Percentiles rank a stretch among this genome's conserved stretches.
phyloP scores from a whole-genome alignment of 1,140 invertebrate genomes.

The Platyscapa corneri region DNA sequence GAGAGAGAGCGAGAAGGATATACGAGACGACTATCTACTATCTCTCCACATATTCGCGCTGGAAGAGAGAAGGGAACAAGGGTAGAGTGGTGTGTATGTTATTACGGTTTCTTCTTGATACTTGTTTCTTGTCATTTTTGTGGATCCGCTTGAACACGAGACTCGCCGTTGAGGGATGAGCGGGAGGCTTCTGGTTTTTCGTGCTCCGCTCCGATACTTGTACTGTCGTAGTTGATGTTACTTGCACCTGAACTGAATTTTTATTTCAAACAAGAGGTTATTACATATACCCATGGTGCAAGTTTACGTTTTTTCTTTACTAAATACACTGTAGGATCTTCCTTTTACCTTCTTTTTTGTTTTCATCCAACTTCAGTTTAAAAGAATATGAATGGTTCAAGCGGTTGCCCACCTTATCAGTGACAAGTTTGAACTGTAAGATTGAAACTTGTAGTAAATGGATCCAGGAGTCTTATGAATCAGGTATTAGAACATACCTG shows the following conservation, averaged over 20 bases:
- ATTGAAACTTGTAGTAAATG: too few species aligned
- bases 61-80: not conserved
- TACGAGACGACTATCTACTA: conserved; percentile 19
- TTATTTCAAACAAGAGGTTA: not conserved
- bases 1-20: conserved; percentile 1
- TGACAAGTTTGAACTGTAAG: not conserved
- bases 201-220: not conserved
- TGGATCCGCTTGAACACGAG: not conserved
- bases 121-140: conserved; percentile 1
- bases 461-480: not conserved
- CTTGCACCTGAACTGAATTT: not conserved
- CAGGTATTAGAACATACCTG: not conserved
- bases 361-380: not conserved
- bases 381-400: not conserved
- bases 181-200: not conserved
- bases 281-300: not conserved
- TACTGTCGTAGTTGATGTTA: not conserved
- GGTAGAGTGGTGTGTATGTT: not conserved
- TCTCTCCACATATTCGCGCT: not conserved
- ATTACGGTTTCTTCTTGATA: not conserved
- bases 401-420: not conserved
- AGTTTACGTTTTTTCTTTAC: not conserved
- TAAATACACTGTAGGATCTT: too few species aligned
- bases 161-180: not conserved
- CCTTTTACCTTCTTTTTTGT: not conserved